phyloP scores from a whole-genome alignment of 2,888 invertebrate genomes.

The Zygogramma bicolorata region DNA sequence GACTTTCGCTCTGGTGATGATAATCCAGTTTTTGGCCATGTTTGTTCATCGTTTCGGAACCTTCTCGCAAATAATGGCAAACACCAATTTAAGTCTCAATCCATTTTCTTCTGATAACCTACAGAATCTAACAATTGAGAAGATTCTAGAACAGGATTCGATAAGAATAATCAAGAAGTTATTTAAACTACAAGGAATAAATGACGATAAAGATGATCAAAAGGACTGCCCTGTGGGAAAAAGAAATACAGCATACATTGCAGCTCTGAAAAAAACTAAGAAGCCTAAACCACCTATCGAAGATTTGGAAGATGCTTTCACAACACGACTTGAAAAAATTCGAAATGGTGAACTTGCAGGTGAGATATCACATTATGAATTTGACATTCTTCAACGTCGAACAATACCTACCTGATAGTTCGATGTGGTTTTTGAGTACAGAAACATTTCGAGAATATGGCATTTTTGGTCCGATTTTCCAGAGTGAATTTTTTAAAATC shows the following conservation, averaged over 20 bases:
- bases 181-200: conserved; percentile 84
- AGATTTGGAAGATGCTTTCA: conserved; percentile 57
- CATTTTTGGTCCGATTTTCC: too few species aligned
- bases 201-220: conserved; percentile 79
- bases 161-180: conserved; percentile 90
- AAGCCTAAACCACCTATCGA: conserved; percentile 45
- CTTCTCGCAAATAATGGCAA: conserved; percentile 79
- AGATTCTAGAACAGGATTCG: conserved; percentile 87
- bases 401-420: too few species aligned
- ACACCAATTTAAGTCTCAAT: conserved; percentile 69
- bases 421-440: too few species aligned
- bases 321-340: conserved; percentile 47
- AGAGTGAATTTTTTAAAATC: too few species aligned
- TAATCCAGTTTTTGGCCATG: conserved; percentile 82
- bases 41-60: conserved; percentile 82
- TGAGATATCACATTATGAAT: too few species aligned
- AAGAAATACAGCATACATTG: conserved; percentile 87
- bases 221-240: conserved; percentile 83
- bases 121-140: conserved; percentile 86
- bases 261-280: conserved; percentile 67
- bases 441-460: too few species aligned
- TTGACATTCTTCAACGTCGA: too few species aligned
- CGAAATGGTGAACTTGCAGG: conserved; percentile 40
- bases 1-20: conserved; percentile 77
- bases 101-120: conserved; percentile 66